Conservation (phyloP, 2,888 invertebrate genomes). For the Mythimna albipuncta region DNA sequence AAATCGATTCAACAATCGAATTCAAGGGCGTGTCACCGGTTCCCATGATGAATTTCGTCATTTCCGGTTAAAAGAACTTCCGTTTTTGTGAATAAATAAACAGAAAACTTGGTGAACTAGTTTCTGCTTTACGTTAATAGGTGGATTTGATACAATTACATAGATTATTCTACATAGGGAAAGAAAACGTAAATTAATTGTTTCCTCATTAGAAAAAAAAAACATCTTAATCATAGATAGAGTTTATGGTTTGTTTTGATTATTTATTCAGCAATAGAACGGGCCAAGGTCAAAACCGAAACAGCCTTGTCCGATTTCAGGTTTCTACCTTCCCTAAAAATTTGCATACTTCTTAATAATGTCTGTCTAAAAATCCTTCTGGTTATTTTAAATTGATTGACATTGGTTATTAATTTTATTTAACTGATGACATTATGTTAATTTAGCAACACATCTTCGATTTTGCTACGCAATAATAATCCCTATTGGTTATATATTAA, state of each 20-base stretch:
- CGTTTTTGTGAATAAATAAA: conserved; percentile 59
- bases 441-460: background rate
- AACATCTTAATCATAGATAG: conserved; percentile 17
- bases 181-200: conserved; percentile 37
- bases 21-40: conserved; percentile 72
- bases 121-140: conserved; percentile 45
- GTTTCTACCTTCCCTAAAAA: conserved; percentile 9
- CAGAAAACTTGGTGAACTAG: conserved; percentile 37
- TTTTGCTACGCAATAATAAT: conserved; percentile 14
- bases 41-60: conserved; percentile 70
- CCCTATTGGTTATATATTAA: conserved; percentile 5
- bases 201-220: conserved; percentile 30
- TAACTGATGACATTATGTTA: conserved; percentile 18
- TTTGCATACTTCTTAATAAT: conserved; percentile 18
- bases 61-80: conserved; percentile 66
- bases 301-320: conserved; percentile 1
- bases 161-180: conserved; percentile 19
- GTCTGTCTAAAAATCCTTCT: conserved; percentile 21
- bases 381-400: conserved; percentile 33
- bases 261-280: conserved; percentile 13
- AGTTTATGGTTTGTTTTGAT: conserved; percentile 17
- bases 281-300: conserved; percentile 15
- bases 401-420: conserved; percentile 39
- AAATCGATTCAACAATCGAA: conserved; percentile 63
- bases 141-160: conserved; percentile 38